Evolutionary conservation across 1,140 invertebrate genomes (phyloP), one percentile per base, ranked within the genome.

Genomic region (Drosophila simulans): DNA sequence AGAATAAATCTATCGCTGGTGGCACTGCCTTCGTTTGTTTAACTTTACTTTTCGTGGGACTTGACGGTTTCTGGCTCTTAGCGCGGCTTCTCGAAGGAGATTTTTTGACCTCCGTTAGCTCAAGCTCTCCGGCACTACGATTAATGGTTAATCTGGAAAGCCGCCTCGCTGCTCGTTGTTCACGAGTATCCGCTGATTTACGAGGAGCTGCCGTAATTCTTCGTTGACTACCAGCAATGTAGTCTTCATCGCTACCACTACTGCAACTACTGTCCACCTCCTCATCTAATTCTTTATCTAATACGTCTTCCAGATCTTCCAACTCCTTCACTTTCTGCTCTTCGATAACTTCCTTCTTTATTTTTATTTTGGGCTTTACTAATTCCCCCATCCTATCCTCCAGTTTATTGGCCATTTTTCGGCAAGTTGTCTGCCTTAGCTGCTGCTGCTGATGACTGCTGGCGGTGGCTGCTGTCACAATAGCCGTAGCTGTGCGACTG

Each of bases 371-470:
- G 2, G 27, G 40, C 45, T 71, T 72, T 40, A 31, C 45, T 69
- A 35, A 20, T 40, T 91, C 91, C 91, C 91, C 91, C 91, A 91
- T 86, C 90, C 91, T 48, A 92, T 92, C 91, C 91, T 92, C 91
- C 91, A 88, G 63, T 85, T 81, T 76, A 52, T 51, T 59, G 27
- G 60, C 40, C 46, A 52, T 34, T 31, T 65, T 37, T 74, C 59
- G 59, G 7, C 58, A 52, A 8, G 22, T 22, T 51, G 69, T 90
- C 58, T 58, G 77, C 52, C 57, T 77, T 65, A 63, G 51, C 64
- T 72, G 75, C 53, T 90, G 58, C 27, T 91, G 69, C 72, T 72
- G 78, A 49, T 90, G 90, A 37, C 83, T 91, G 65, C 90, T 91
- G 1, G 90, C 85, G 0, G 90, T 91, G 54, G 90, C 90, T 37